These are phyloP conservation scores for Selene dorsalis DNA, from an alignment of 2,797 vertebrate species.

Conservation along the genomic window DNA sequence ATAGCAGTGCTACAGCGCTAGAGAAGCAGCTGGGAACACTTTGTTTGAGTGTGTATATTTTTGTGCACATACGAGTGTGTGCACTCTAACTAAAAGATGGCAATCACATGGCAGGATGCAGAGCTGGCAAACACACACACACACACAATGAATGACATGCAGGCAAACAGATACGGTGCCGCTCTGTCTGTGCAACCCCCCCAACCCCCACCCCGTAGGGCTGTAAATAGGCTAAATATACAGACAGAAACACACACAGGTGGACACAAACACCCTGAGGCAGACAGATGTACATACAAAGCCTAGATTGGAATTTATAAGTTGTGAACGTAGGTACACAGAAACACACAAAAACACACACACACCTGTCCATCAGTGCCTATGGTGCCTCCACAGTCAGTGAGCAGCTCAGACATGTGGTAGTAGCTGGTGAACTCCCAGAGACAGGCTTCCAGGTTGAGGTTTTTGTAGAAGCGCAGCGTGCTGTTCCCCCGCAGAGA, in stretches of 20 bases:
- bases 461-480: conserved; percentile 91
- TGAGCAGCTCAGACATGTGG: conserved; percentile 94
- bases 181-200: conserved; percentile 49
- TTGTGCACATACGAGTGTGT: conserved; percentile 10
- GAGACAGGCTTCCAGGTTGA: conserved; percentile 93
- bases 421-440: conserved; percentile 96
- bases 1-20: conserved; percentile 16
- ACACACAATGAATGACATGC: conserved; percentile 38
- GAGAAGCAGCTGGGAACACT: conserved; percentile 14
- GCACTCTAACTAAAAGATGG: conserved; percentile 39
- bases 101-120: conserved; percentile 28
- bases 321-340: conserved; percentile 29
- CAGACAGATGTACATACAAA: conserved; percentile 63
- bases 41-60: conserved; percentile 28
- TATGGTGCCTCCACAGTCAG: conserved; percentile 92
- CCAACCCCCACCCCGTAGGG: conserved; percentile 20
- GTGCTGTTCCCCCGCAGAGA: conserved; percentile 85
- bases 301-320: conserved; percentile 48
- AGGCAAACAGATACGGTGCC: conserved; percentile 57
- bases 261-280: conserved; percentile 41
- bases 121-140: conserved; percentile 35
- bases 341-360: conserved; percentile 28
- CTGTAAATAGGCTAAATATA: conserved; percentile 66
- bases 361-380: conserved; percentile 94
- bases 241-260: conserved; percentile 43